Conservation (phyloP, 1,140 invertebrate species). For the Drosophila lini region DNA sequence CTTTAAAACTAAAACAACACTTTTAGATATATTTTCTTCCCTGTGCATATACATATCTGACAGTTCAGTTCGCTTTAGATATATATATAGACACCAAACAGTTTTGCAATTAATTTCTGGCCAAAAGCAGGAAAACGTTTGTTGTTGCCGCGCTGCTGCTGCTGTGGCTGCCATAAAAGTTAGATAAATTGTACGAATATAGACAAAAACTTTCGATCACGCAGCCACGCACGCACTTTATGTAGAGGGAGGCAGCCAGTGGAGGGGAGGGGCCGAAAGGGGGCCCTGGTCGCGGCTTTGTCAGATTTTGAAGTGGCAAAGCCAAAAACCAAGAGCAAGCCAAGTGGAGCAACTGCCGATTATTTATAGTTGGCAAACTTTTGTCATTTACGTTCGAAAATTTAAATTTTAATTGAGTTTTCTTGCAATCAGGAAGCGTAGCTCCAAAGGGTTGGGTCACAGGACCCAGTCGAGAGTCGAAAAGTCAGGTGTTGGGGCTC, state of each 20-base stretch:
- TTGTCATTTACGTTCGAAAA: slow-evolving; percentile 82
- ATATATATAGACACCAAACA: slow-evolving; percentile 58
- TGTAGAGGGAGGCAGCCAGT: neutral
- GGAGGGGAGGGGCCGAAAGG: neutral
- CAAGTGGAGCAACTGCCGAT: slow-evolving; percentile 74
- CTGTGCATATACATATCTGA: slow-evolving; percentile 21
- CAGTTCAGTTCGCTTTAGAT: neutral
- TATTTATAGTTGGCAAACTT: slow-evolving; percentile 83
- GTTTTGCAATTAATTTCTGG: slow-evolving; percentile 80
- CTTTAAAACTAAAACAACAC: neutral
- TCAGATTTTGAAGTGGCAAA: slow-evolving; percentile 73
- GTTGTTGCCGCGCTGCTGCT: slow-evolving; percentile 37
- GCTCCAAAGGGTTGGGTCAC: neutral
- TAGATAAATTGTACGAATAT: slow-evolving; percentile 79
- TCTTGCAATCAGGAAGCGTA: slow-evolving; percentile 57
- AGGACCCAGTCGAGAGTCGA: slow-evolving; percentile 44
- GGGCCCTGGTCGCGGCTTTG: slow-evolving; percentile 54
- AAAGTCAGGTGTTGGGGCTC: slow-evolving; percentile 72
- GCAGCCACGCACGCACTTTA: slow-evolving; percentile 73
- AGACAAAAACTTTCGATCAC: slow-evolving; percentile 80
- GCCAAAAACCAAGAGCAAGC: slow-evolving; percentile 62
- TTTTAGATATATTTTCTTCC: neutral
- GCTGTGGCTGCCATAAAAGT: slow-evolving; percentile 74
- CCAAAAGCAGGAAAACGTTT: slow-evolving; percentile 62
- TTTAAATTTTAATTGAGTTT: slow-evolving; percentile 83